These are phyloP conservation scores for Ophthalmolycus amberensis DNA, from an alignment of 2,113 vertebrate species.

Conservation along the genomic window DNA sequence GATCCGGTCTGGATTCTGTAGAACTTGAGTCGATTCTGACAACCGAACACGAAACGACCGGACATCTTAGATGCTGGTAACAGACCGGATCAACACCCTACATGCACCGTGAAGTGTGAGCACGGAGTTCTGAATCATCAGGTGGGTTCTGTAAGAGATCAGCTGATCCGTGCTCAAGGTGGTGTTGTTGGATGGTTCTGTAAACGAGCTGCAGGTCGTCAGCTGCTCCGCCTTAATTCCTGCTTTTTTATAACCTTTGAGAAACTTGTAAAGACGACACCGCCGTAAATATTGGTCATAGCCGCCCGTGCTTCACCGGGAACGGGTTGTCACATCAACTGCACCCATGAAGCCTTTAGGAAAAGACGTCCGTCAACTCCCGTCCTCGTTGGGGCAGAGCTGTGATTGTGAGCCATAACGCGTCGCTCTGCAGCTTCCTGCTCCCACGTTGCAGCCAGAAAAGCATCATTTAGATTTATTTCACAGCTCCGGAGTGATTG, in stretches of 20 bases:
- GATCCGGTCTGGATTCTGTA: too few species aligned
- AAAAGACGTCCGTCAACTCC: conserved; percentile 29
- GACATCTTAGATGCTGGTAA: too few species aligned
- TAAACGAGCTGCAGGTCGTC: conserved; percentile 6
- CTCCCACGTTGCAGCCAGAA: conserved; percentile 19
- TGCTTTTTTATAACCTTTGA: conserved; percentile 52
- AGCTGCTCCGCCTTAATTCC: conserved; percentile 47
- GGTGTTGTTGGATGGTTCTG: neutral
- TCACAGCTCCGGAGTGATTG: conserved; percentile 41
- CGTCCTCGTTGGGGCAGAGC: neutral
- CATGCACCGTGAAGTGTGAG: neutral
- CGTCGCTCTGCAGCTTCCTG: neutral
- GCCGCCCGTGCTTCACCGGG: conserved; percentile 29
- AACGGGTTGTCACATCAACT: conserved; percentile 38
- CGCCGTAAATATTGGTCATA: neutral
- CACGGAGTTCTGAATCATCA: neutral
- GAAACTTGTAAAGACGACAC: conserved; percentile 39
- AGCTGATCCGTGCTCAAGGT: too few species aligned
- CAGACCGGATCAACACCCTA: too few species aligned
- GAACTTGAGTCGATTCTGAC: too few species aligned
- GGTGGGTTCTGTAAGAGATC: too few species aligned
- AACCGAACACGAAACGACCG: too few species aligned
- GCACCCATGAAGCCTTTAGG: neutral
- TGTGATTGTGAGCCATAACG: conserved; percentile 9
- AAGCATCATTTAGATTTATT: conserved; percentile 56